Base-by-base conservation (phyloP, 2,888 invertebrate genomes). In the Phyto melanocephala region DNA sequence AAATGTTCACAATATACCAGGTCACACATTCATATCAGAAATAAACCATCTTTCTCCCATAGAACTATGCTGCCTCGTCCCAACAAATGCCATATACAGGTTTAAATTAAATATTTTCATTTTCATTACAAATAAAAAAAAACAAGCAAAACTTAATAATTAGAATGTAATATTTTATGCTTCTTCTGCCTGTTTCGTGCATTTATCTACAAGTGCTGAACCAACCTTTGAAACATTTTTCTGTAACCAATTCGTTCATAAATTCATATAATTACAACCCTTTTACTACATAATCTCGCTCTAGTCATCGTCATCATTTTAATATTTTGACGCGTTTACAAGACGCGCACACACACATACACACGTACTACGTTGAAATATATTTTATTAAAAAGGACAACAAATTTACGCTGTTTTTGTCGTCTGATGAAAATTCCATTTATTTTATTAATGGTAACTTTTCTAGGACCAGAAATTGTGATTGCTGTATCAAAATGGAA, bases 1-100 rank as follows among this genome's bases (percentile, higher is more conserved):
- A 89, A 89, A 87, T 63, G 86, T 84, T 86, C 75, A 84, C 17
- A 65, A 84, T 77, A 77, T 67, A 74, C 77, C 81, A 63, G 77
- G 81, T 78, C 76, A 80, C 56, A 65, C 63, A 60, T 67, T 37
- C 63, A 72, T 28, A 81, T 60, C 56, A 71, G 56, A 74, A 40
- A 22, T 68, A 40, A 63, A 58, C 35, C 72, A 45, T 67, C 58
- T 65, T 28, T 56, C 58, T 56, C 15, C 15, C 24, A 52, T 50
- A 63, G 42, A 47, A 28, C 4, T 13, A 13, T 56, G 40, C 37
- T 52, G 22, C 70, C 67, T 54, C 58, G 72, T 74, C 70, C 70
- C 65, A 37, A 10, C 71, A 71, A 71, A 65, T 79, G 82, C 75
- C 82, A 76, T 70, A 79, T 71, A 79, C 82, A 79, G 79, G 70